Percentiles rank a stretch among this genome's conserved stretches.
Conservation (phyloP, 2,888 invertebrate genomes). For the Andricus curvator region DNA sequence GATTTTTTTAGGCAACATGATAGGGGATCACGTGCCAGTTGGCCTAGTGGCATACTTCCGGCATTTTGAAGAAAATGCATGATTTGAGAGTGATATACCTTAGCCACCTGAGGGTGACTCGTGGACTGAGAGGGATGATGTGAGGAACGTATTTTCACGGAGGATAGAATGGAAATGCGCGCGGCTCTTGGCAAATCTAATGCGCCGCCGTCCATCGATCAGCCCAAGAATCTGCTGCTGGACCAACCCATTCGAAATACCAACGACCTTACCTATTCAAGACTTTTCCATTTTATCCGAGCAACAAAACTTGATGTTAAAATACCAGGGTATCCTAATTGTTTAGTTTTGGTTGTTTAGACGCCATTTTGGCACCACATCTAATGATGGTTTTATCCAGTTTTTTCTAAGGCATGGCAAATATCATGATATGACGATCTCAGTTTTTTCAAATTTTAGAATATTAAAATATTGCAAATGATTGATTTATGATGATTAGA, state of each 20-base stretch:
- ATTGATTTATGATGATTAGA: not conserved
- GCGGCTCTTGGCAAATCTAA: constrained; percentile 70
- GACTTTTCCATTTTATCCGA: not conserved
- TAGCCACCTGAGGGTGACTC: constrained; percentile 60
- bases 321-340: not conserved
- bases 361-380: not conserved
- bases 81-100: constrained; percentile 44
- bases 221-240: constrained; percentile 75
- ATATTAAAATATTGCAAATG: not conserved
- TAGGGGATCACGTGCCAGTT: constrained; percentile 69
- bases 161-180: constrained; percentile 65
- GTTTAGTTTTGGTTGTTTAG: not conserved
- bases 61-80: constrained; percentile 49
- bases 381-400: not conserved
- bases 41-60: constrained; percentile 73
- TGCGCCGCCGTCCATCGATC: constrained; percentile 75
- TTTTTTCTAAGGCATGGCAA: not conserved
- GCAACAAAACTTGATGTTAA: not conserved
- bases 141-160: constrained; percentile 51
- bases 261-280: constrained; percentile 47
- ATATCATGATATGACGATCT: not conserved
- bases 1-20: constrained; percentile 42
- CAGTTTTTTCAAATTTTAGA: not conserved
- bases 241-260: constrained; percentile 67
- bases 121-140: constrained; percentile 62